These are phyloP conservation scores for Himalopsyche phryganea DNA, from an alignment of 1,140 invertebrate species.

Conservation along the genomic window DNA sequence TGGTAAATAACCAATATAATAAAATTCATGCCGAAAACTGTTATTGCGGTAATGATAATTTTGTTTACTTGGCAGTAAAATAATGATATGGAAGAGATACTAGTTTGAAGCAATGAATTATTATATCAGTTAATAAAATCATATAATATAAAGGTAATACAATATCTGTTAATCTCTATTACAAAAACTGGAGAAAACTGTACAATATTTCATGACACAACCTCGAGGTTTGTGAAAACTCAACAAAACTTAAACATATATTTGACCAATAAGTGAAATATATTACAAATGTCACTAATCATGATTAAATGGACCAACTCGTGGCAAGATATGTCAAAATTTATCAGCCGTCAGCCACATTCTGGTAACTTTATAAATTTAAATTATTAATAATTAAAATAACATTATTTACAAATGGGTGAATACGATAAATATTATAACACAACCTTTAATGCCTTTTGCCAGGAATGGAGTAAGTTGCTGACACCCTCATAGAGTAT, in stretches of 20 bases:
- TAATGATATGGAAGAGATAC: neutral
- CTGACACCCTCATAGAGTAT: neutral
- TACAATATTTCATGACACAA: slow-evolving; percentile 18
- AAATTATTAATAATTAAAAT: slow-evolving; percentile 13
- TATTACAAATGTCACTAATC: slow-evolving; percentile 16
- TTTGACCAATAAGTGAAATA: slow-evolving; percentile 10
- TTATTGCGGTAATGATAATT: neutral
- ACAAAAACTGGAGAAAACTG: slow-evolving; percentile 13
- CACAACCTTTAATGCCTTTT: slow-evolving; percentile 14
- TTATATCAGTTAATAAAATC: slow-evolving; percentile 23
- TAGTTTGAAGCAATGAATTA: slow-evolving; percentile 22
- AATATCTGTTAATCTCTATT: slow-evolving; percentile 16
- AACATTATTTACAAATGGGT: slow-evolving; percentile 15
- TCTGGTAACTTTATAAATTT: slow-evolving; percentile 27
- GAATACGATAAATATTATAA: slow-evolving; percentile 20
- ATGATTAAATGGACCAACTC: slow-evolving; percentile 20
- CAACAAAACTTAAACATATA: slow-evolving; percentile 22
- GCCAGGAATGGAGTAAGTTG: too few species aligned
- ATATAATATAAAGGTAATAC: slow-evolving; percentile 14
- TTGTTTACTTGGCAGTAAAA: neutral
- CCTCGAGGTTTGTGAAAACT: slow-evolving; percentile 18
- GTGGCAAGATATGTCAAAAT: slow-evolving; percentile 25
- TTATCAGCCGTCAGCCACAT: slow-evolving; percentile 9
- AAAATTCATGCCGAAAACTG: slow-evolving; percentile 5
- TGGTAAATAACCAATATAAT: slow-evolving; percentile 9